phyloP scores from a whole-genome alignment of 2,113 vertebrate species.

The Chamaetylas fuelleborni region DNA sequence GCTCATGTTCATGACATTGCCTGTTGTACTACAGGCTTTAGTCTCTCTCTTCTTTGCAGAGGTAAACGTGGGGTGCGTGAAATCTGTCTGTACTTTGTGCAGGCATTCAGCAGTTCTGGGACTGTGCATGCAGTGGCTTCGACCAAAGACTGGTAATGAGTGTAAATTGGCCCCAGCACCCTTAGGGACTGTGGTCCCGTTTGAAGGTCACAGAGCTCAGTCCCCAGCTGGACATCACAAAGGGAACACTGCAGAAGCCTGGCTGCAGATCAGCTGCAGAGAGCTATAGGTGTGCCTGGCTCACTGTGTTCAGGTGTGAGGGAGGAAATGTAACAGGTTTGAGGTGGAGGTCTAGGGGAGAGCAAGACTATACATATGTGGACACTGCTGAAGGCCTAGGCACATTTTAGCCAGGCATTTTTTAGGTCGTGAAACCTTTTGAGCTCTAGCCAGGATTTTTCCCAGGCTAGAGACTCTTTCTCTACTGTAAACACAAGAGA shows the following conservation, averaged over 20 bases:
- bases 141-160: background rate
- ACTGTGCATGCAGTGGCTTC: background rate
- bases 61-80: background rate
- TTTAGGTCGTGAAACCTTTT: too few relatives aligned
- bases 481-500: too few relatives aligned
- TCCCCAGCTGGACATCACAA: fast-evolving
- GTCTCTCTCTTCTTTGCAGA: background rate
- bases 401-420: too few relatives aligned
- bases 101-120: background rate
- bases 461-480: too few relatives aligned
- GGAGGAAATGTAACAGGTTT: background rate
- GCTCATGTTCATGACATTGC: background rate
- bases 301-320: background rate
- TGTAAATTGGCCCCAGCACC: background rate
- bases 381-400: too few relatives aligned
- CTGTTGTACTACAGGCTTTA: background rate
- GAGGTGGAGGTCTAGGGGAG: background rate
- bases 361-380: too few relatives aligned
- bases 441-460: too few relatives aligned
- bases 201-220: background rate
- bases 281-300: background rate
- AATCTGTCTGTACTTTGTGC: background rate
- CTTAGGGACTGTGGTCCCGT: background rate
- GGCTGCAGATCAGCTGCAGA: background rate
- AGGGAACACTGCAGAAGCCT: background rate